phyloP scores from a whole-genome alignment of 2,797 vertebrate species.

The Dromococcyx pavoninus region DNA sequence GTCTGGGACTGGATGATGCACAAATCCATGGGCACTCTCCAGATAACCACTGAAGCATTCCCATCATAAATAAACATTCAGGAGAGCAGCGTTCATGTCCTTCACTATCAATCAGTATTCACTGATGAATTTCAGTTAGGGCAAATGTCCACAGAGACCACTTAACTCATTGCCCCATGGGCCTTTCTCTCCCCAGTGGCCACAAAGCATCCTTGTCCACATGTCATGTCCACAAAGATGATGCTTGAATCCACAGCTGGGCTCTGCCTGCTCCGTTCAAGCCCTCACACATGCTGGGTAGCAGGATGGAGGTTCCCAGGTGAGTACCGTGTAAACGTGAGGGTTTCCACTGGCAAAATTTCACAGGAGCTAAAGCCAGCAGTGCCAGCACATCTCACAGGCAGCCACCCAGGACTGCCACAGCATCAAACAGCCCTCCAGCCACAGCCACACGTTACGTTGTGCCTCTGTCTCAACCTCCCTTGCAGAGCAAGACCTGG shows the following conservation, averaged over 20 bases:
- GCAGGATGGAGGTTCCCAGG: background rate
- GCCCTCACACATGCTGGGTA: rapidly evolving
- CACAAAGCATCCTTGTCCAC: background rate
- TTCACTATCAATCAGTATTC: background rate
- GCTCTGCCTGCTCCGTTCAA: rapidly evolving
- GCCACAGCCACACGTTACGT: rapidly evolving
- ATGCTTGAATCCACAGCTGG: background rate
- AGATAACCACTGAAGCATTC: background rate
- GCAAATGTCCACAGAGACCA: background rate
- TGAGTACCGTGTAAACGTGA: rapidly evolving
- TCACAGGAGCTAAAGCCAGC: background rate
- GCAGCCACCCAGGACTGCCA: background rate
- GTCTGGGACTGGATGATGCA: background rate
- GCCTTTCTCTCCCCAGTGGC: background rate
- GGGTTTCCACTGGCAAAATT: background rate
- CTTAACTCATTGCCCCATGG: background rate
- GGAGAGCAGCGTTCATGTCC: background rate
- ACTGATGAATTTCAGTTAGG: background rate
- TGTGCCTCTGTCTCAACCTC: rapidly evolving
- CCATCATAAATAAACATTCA: background rate
- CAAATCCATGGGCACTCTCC: background rate
- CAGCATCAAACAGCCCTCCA: background rate
- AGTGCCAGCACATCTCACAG: background rate
- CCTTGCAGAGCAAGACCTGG: background rate
- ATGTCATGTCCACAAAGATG: background rate